Percentiles rank a stretch among this genome's conserved stretches.
Conservation (phyloP, 2,113 vertebrate genomes). For the Ceratotherium simum region DNA sequence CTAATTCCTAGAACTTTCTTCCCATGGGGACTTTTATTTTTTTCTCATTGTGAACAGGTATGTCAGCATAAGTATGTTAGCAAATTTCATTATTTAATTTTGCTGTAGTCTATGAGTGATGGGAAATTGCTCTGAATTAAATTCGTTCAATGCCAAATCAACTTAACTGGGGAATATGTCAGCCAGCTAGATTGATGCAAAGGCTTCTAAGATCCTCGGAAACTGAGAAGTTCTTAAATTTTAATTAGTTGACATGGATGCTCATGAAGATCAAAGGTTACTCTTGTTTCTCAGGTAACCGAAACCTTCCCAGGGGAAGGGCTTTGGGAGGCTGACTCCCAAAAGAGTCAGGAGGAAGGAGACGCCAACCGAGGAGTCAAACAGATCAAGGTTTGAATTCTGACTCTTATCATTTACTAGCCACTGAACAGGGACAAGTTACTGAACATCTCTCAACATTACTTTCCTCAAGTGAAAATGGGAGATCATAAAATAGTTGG, state of each 20-base stretch:
- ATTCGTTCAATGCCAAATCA: constrained; percentile 38
- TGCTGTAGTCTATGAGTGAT: neutral
- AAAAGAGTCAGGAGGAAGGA: neutral
- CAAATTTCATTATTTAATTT: constrained; percentile 31
- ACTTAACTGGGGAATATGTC: neutral
- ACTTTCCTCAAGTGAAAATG: neutral
- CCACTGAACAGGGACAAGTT: neutral
- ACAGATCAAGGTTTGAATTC: neutral
- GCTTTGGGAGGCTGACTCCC: neutral
- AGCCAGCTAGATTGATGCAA: neutral
- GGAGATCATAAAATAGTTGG: neutral
- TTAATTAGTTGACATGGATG: neutral
- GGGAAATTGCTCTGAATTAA: constrained; percentile 46
- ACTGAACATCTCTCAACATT: neutral
- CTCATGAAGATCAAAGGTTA: neutral
- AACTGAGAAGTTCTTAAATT: constrained; percentile 27
- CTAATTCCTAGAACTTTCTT: constrained; percentile 41
- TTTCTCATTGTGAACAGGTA: neutral
- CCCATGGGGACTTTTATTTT: neutral
- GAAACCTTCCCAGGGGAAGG: neutral
- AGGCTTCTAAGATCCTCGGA: neutral
- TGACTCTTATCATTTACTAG: neutral
- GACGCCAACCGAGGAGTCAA: neutral
- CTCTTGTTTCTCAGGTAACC: neutral
- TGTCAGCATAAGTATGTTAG: neutral